Evolutionary conservation across 1,140 invertebrate genomes (phyloP).

Genomic region (Dolichoris vasculosae): DNA sequence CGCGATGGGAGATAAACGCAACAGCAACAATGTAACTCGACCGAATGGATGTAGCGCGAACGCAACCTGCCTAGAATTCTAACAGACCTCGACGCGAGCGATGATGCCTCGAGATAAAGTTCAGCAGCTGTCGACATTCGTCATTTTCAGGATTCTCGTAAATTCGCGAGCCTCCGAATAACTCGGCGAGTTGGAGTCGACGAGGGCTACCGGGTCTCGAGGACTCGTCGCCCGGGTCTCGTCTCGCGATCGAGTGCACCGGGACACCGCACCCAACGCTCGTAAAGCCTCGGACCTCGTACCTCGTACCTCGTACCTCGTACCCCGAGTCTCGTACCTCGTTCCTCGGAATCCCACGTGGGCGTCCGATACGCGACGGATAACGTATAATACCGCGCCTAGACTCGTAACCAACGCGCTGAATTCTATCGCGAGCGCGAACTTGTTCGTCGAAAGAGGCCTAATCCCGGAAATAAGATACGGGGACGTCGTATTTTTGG

Average conservation of each 20-base stretch:
- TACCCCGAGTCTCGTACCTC: neutral
- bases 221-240: neutral
- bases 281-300: neutral
- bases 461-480: neutral
- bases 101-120: neutral
- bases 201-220: neutral
- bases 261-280: too few relatives aligned
- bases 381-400: neutral
- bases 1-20: neutral
- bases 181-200: neutral
- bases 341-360: neutral
- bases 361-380: neutral
- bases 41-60: neutral
- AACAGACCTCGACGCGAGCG: neutral
- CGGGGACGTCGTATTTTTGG: neutral
- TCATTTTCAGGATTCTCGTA: slow-evolving; percentile 1
- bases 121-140: neutral
- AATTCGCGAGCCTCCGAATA: neutral
- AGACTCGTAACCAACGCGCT: neutral
- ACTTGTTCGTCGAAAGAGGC: neutral
- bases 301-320: neutral
- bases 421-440: neutral
- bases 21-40: neutral
- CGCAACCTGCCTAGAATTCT: neutral
- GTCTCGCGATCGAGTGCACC: neutral